phyloP scores from a whole-genome alignment of 2,797 vertebrate species.

The Rhyacichthys aspro region DNA sequence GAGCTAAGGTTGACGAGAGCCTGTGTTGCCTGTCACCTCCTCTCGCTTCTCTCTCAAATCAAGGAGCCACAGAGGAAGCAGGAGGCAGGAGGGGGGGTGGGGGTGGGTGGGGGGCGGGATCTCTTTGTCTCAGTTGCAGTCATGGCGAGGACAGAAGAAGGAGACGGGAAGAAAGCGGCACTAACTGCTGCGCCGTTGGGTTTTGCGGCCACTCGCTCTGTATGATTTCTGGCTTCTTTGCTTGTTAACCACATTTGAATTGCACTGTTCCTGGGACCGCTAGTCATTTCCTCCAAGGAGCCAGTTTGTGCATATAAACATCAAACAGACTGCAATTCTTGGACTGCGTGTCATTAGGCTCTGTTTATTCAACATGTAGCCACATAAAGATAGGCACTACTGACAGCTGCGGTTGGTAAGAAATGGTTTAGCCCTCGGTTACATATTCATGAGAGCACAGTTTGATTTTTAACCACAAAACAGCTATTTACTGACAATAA shows the following conservation, averaged over 20 bases:
- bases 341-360: slow-evolving; percentile 42
- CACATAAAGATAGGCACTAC: slow-evolving; percentile 33
- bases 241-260: slow-evolving; percentile 61
- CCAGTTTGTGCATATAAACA: slow-evolving; percentile 55
- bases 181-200: slow-evolving; percentile 41
- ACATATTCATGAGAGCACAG: slow-evolving; percentile 8
- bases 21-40: slow-evolving; percentile 69
- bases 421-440: slow-evolving; percentile 14
- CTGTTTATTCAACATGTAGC: slow-evolving; percentile 43
- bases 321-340: slow-evolving; percentile 49
- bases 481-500: slow-evolving; percentile 4
- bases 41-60: slow-evolving; percentile 64
- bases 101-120: slow-evolving; percentile 1
- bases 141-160: slow-evolving; percentile 23
- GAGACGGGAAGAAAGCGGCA: slow-evolving; percentile 32
- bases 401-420: slow-evolving; percentile 29
- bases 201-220: slow-evolving; percentile 36
- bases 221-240: slow-evolving; percentile 34
- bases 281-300: slow-evolving; percentile 32
- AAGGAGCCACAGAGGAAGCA: slow-evolving; percentile 22
- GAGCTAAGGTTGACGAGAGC: slow-evolving; percentile 61
- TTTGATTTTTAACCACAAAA: slow-evolving; percentile 4
- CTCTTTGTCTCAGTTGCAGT: slow-evolving; percentile 36
- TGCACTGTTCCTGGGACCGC: slow-evolving; percentile 32
- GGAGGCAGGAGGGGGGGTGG: slow-evolving; percentile 2